Conservation (phyloP, 2,888 invertebrate species). For the Teleiodes luculella region DNA sequence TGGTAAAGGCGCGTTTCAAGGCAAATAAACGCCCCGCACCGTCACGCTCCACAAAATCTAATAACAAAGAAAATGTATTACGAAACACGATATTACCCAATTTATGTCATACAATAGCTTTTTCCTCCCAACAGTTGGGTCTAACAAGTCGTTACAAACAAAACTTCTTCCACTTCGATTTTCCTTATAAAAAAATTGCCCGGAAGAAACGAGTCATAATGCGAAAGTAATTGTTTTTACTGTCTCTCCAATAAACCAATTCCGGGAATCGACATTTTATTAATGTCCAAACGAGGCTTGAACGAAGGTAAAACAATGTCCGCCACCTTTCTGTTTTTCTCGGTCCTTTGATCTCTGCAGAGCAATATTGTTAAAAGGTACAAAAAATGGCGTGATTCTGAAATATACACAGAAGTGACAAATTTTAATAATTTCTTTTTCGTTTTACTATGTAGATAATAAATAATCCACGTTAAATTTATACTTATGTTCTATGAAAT, state of each 20-base stretch:
- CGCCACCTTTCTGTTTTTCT: not conserved
- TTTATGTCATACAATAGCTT: conserved; percentile 9
- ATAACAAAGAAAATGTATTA: conserved; percentile 9
- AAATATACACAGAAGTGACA: too few species aligned
- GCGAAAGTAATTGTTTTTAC: conserved; percentile 15
- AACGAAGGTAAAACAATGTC: conserved; percentile 12
- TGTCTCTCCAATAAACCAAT: conserved; percentile 7
- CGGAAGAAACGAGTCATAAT: conserved; percentile 8
- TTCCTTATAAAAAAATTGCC: conserved; percentile 7
- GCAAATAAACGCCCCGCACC: not conserved
- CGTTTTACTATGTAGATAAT: too few species aligned
- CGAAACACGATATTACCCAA: conserved; percentile 10
- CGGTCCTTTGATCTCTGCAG: not conserved
- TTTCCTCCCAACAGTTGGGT: not conserved
- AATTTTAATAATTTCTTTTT: too few species aligned
- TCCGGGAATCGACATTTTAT: conserved; percentile 14
- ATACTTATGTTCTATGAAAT: too few species aligned
- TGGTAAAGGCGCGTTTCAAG: not conserved
- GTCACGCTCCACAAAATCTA: conserved; percentile 5
- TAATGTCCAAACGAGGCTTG: conserved; percentile 12
- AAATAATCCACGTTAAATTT: too few species aligned
- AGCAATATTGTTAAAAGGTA: not conserved
- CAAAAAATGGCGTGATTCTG: not conserved
- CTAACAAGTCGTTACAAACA: conserved; percentile 10
- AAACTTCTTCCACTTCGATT: conserved; percentile 5